Evolutionary conservation across 2,888 invertebrate species (phyloP).

Genomic region (Clitarchus hookeri): DNA sequence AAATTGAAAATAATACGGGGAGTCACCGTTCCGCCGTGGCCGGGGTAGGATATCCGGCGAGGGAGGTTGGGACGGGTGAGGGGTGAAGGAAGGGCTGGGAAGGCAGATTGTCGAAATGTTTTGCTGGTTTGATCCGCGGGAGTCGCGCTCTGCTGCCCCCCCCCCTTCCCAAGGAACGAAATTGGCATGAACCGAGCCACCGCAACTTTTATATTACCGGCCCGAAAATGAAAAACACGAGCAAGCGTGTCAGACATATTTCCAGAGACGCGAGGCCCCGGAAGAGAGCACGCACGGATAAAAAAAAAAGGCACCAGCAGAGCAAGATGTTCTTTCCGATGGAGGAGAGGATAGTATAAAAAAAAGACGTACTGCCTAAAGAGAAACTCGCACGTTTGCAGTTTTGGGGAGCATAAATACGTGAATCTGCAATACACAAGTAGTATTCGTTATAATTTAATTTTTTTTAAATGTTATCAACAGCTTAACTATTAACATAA

Average conservation of each 20-base stretch:
- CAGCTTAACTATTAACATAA: no score
- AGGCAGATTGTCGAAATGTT: slow-evolving; percentile 10
- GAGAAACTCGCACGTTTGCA: no score
- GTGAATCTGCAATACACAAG: no score
- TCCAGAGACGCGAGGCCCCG: background rate
- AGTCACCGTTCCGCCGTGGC: background rate
- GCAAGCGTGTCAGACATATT: background rate
- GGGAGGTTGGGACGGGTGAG: background rate
- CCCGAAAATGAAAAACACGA: background rate
- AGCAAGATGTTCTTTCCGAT: background rate
- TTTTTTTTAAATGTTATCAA: no score
- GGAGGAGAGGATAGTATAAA: background rate
- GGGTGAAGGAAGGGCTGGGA: background rate
- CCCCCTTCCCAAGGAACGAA: background rate
- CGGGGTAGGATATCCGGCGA: background rate
- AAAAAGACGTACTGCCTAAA: no score
- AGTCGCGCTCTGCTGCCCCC: background rate
- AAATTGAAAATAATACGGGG: slow-evolving; percentile 1
- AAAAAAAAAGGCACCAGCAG: background rate
- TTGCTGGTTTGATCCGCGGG: background rate
- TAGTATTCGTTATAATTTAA: no score
- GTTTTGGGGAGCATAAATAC: no score
- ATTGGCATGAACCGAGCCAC: background rate
- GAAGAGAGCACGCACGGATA: background rate
- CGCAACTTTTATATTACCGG: slow-evolving; percentile 14